Evolutionary conservation across 1,140 invertebrate genomes (phyloP).

Genomic region (Rhynchophorus ferrugineus): DNA sequence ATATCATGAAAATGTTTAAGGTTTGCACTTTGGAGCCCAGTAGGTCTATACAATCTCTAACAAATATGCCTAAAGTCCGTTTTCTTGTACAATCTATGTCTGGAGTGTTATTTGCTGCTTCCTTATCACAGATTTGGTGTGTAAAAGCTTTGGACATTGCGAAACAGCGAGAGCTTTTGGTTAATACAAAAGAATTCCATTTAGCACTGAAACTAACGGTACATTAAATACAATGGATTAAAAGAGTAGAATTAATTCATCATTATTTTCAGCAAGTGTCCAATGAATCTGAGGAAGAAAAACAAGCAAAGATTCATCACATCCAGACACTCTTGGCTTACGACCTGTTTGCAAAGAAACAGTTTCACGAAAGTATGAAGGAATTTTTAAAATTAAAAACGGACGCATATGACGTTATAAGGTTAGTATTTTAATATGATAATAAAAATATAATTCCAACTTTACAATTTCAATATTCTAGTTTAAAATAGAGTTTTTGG

Average conservation of each 20-base stretch:
- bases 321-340: constrained; percentile 88
- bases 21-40: constrained; percentile 56
- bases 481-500: no score
- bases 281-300: constrained; percentile 73
- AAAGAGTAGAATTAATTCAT: constrained; percentile 22
- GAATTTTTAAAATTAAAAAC: constrained; percentile 83
- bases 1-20: constrained; percentile 19
- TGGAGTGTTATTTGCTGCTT: constrained; percentile 80
- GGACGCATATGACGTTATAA: constrained; percentile 91
- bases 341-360: constrained; percentile 80
- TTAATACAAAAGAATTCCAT: constrained; percentile 87
- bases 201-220: constrained; percentile 89
- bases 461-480: no score
- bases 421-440: constrained; percentile 33
- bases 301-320: constrained; percentile 69
- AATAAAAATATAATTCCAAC: no score
- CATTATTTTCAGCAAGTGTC: constrained; percentile 64
- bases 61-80: constrained; percentile 59
- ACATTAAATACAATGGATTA: constrained; percentile 38
- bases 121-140: constrained; percentile 79
- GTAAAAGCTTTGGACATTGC: constrained; percentile 68
- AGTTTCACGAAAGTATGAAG: constrained; percentile 83
- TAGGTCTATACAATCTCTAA: constrained; percentile 68
- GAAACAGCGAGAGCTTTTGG: constrained; percentile 71
- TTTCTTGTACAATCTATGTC: constrained; percentile 58